Evolutionary conservation across 2,888 invertebrate genomes (phyloP).

Genomic region (Caenorhabditis doughertyi): DNA sequence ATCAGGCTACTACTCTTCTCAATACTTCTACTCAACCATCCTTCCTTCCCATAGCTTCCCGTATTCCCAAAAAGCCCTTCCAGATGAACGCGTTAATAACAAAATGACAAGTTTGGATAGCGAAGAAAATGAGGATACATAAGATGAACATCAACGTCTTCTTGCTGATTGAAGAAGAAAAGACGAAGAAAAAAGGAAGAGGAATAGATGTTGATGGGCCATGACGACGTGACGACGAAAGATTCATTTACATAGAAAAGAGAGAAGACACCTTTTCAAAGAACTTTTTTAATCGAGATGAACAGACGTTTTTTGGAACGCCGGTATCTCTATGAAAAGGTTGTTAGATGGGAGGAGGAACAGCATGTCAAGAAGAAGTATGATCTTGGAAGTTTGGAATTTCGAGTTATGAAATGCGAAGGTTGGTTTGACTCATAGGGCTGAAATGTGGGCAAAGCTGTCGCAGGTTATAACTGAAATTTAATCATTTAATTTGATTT

Average conservation of each 20-base stretch:
- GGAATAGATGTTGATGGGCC: constrained; percentile 45
- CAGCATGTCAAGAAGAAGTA: too few relatives aligned
- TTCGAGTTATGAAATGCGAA: too few relatives aligned
- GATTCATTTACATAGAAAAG: constrained; percentile 51
- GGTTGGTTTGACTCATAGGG: too few relatives aligned
- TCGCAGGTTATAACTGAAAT: too few relatives aligned
- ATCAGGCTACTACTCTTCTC: too few relatives aligned
- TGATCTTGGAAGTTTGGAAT: too few relatives aligned
- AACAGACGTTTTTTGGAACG: constrained; percentile 34
- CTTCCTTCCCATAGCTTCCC: neutral
- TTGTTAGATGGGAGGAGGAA: too few relatives aligned
- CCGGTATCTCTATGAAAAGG: neutral
- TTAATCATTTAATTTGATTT: too few relatives aligned
- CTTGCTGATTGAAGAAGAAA: constrained; percentile 14
- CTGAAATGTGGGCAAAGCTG: too few relatives aligned
- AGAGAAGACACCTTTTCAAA: neutral
- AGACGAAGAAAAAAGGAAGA: constrained; percentile 28
- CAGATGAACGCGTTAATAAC: constrained; percentile 48
- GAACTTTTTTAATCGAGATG: neutral
- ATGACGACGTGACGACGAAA: constrained; percentile 51
- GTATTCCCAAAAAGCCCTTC: constrained; percentile 24
- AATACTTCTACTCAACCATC: neutral
- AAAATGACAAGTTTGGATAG: constrained; percentile 46
- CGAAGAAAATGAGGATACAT: constrained; percentile 8
- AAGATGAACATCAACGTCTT: constrained; percentile 31